Conservation (phyloP, 2,113 vertebrate species). For the Neogobius melanostomus region DNA sequence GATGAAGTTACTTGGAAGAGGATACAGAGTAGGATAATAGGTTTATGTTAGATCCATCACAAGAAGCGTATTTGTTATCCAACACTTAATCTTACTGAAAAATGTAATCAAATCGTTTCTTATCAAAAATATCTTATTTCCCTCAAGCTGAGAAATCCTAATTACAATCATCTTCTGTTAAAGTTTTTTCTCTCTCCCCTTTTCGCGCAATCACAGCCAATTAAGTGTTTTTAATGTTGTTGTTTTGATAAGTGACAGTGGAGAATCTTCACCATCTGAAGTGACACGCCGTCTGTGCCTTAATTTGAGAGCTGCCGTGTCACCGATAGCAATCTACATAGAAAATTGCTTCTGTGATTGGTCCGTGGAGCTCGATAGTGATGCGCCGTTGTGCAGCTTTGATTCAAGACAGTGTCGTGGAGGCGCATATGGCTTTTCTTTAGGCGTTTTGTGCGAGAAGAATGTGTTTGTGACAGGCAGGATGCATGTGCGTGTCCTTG, state of each 20-base stretch:
- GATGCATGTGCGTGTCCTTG: slow-evolving; percentile 15
- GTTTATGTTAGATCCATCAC: neutral
- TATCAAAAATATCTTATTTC: neutral
- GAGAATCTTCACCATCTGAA: slow-evolving; percentile 24
- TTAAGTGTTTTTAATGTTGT: slow-evolving; percentile 5
- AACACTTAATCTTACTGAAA: neutral
- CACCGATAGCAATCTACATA: slow-evolving; percentile 15
- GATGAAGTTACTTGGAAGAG: neutral
- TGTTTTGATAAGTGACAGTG: slow-evolving; percentile 12
- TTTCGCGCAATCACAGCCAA: slow-evolving; percentile 4
- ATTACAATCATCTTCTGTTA: slow-evolving; percentile 5
- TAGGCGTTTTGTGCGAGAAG: slow-evolving; percentile 3
- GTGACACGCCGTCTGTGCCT: slow-evolving; percentile 20
- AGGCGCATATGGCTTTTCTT: neutral
- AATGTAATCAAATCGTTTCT: neutral
- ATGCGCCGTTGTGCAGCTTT: neutral
- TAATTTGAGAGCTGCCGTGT: slow-evolving; percentile 20
- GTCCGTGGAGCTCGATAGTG: slow-evolving; percentile 8
- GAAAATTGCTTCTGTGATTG: slow-evolving; percentile 10
- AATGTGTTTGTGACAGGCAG: slow-evolving; percentile 10
- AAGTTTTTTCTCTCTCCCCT: neutral
- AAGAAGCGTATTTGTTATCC: neutral
- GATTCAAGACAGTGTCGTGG: neutral
- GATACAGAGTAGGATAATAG: neutral
- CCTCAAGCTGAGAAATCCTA: neutral